A percentile compares a stretch with the other conserved stretches of the same genome.
These are phyloP conservation scores for Parnassius mnemosyne DNA, from an alignment of 2,888 invertebrate species.

Conservation along the genomic window DNA sequence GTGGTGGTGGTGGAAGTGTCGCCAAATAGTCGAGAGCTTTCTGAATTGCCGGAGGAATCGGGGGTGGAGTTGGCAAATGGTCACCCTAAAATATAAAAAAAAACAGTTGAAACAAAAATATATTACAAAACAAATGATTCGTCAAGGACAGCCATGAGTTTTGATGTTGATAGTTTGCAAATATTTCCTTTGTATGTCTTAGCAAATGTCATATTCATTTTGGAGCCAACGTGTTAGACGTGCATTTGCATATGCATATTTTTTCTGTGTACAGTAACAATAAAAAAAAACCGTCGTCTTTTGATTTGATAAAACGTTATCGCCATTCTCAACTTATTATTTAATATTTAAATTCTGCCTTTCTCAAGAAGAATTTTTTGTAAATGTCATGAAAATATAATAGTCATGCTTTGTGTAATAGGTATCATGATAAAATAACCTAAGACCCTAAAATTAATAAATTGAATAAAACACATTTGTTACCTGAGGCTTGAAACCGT, in stretches of 20 bases:
- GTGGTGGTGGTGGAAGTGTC: constrained; percentile 80
- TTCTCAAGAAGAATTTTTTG: too few species aligned
- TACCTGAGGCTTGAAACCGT: constrained; percentile 80
- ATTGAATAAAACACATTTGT: neutral
- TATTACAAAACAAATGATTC: constrained; percentile 13
- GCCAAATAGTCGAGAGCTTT: constrained; percentile 86
- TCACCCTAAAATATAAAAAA: constrained; percentile 76
- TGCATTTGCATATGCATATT: constrained; percentile 5
- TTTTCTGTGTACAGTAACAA: too few species aligned
- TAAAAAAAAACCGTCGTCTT: too few species aligned
- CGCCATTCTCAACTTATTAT: too few species aligned
- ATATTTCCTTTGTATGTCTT: constrained; percentile 18
- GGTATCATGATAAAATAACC: too few species aligned
- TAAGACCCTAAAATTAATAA: neutral
- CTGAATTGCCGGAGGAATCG: constrained; percentile 87
- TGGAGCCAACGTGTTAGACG: constrained; percentile 6
- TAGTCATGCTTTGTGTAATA: too few species aligned
- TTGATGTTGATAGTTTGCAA: constrained; percentile 19
- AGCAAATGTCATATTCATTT: constrained; percentile 18
- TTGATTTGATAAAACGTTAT: too few species aligned
- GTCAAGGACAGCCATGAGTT: constrained; percentile 18
- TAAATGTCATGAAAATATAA: too few species aligned
- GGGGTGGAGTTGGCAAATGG: constrained; percentile 88
- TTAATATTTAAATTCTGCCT: too few species aligned
- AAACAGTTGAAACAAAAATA: constrained; percentile 1